phyloP scores from a whole-genome alignment of 2,888 invertebrate species.

The Toxonevra muliebris region DNA sequence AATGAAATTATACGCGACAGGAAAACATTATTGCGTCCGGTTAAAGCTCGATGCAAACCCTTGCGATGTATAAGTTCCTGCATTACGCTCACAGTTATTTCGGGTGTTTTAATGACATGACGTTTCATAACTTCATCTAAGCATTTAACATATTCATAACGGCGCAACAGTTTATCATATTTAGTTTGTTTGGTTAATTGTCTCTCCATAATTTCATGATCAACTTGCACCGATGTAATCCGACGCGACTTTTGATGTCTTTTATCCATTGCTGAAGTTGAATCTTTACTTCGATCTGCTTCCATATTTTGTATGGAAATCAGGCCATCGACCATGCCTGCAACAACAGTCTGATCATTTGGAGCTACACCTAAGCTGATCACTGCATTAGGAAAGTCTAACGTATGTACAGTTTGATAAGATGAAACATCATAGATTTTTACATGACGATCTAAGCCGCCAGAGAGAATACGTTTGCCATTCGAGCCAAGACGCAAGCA shows the following conservation, averaged over 20 bases:
- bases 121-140: conserved; percentile 75
- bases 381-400: conserved; percentile 91
- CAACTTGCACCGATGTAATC: conserved; percentile 59
- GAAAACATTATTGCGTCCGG: conserved; percentile 75
- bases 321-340: conserved; percentile 92
- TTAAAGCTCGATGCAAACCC: conserved; percentile 79
- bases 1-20: conserved; percentile 78
- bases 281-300: conserved; percentile 64
- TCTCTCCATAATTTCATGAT: conserved; percentile 67
- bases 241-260: conserved; percentile 48
- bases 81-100: conserved; percentile 80
- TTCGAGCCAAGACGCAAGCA: conserved; percentile 83
- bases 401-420: conserved; percentile 86
- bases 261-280: conserved; percentile 49
- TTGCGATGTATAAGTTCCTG: conserved; percentile 88
- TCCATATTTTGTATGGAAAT: conserved; percentile 86
- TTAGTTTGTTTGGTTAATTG: conserved; percentile 48
- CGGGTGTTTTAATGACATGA: conserved; percentile 75
- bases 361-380: conserved; percentile 82
- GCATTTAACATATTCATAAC: conserved; percentile 85
- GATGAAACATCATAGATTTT: conserved; percentile 90
- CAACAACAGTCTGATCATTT: conserved; percentile 84
- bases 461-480: conserved; percentile 85
- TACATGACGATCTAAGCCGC: conserved; percentile 91
- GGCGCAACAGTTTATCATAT: conserved; percentile 78